These are phyloP conservation scores for Zygogramma bicolorata DNA, from an alignment of 2,888 invertebrate genomes.

Conservation along the genomic window DNA sequence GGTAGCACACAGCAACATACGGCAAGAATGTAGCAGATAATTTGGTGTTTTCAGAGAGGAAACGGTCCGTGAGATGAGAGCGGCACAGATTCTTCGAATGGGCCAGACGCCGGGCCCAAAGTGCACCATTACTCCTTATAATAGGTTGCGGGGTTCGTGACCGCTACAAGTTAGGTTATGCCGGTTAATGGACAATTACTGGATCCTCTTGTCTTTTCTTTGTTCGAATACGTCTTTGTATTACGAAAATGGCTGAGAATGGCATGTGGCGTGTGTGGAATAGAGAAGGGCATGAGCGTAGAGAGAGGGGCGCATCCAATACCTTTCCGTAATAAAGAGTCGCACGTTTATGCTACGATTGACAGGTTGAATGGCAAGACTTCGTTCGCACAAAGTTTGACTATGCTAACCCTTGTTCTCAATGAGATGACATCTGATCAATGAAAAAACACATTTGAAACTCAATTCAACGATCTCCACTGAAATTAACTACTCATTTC, in stretches of 20 bases:
- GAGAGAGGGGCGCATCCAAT: background rate
- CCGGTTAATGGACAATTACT: conserved; percentile 57
- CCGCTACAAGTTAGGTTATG: conserved; percentile 54
- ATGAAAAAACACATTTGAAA: no score
- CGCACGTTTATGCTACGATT: no score
- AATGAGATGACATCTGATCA: no score
- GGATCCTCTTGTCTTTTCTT: conserved; percentile 42
- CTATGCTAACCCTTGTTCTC: no score
- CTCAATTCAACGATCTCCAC: no score
- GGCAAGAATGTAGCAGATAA: background rate
- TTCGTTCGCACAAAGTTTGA: no score
- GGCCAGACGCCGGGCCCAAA: conserved; percentile 44
- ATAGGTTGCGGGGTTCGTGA: conserved; percentile 58
- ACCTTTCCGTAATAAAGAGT: background rate
- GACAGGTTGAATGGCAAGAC: no score
- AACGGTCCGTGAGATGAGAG: conserved; percentile 43
- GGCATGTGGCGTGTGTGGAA: conserved; percentile 22
- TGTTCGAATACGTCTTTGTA: conserved; percentile 33
- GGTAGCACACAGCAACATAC: background rate
- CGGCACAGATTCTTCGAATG: conserved; percentile 58
- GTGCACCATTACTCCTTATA: conserved; percentile 59
- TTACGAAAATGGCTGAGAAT: conserved; percentile 33
- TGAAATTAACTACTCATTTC: no score
- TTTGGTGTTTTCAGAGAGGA: conserved; percentile 1
- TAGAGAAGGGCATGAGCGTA: background rate